Evolutionary conservation across 2,888 invertebrate genomes (phyloP), one percentile per base, ranked within the genome.

Genomic region (Plebejus argus): DNA sequence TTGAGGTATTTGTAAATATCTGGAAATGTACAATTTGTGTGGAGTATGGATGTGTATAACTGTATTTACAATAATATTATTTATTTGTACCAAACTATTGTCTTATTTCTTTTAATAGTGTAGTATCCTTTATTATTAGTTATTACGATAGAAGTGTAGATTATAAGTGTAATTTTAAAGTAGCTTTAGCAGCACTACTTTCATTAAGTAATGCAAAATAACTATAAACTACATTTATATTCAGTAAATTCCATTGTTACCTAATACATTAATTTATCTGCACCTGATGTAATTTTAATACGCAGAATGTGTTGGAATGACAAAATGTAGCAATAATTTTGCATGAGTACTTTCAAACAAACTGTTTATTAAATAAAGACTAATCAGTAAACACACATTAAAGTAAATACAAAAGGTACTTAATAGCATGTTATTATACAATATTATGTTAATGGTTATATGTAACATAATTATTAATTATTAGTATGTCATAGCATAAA

Each of bases 1-100:
- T 33, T 66, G 66, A 33, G 5, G 23, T 33, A 12, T 66, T 66
- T 66, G 66, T 66, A 66, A 66, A 66, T 66, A 66, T 66, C 66
- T 66, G 18, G 33, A 28, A 20, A 18, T 15, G 66, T 66, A 66
- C 66, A 33, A 66, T 15, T 12, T 66, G 20, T 61, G 10, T 58
- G 20, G 58, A 58, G 58, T 61, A 23, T 23, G 12, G 20, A 66
- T 33, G 66, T 66, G 66, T 66, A 66, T 66, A 66, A 66, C 66
- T 66, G 66, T 66, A 66, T 66, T 28, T 33, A 66, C 66, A 15
- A 5, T 20, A 23, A 28, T 28, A 66, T 66, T 28, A 66, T 66
- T 66, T 66, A 66, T 66, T 66, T 66, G 28, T 33, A 66, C 66
- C 28, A 66, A 66, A 28, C 18, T 15, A 33, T 28, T 33, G 66